Evolutionary conservation across 2,797 vertebrate species (phyloP).

Genomic region (Chrysocyon brachyurus): DNA sequence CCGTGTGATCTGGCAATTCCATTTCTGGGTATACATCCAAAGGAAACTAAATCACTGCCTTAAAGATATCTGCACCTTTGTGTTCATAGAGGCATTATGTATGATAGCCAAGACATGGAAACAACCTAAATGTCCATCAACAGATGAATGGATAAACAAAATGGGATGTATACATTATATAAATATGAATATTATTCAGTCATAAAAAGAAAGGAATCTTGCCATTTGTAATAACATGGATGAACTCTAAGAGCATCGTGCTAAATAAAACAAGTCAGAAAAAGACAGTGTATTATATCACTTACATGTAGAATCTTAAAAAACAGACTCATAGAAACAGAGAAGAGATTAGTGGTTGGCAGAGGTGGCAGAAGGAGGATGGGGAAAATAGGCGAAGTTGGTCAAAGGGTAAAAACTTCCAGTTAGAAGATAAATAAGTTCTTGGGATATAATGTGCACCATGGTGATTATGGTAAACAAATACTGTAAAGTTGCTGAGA

Average conservation of each 20-base stretch:
- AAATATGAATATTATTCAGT: not conserved
- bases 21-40: not conserved
- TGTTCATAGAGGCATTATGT: not conserved
- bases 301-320: not conserved
- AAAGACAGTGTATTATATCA: not conserved
- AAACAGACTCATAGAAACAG: not conserved
- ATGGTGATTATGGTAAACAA: not conserved
- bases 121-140: not conserved
- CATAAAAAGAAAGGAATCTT: not conserved
- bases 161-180: not conserved
- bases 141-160: not conserved
- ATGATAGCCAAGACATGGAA: not conserved
- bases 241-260: not conserved
- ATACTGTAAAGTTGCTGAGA: not conserved
- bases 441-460: not conserved
- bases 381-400: not conserved
- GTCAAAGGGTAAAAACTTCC: not conserved
- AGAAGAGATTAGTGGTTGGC: not conserved
- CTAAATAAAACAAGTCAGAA: not conserved
- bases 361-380: not conserved
- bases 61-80: not conserved
- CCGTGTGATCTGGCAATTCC: not conserved
- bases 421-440: not conserved
- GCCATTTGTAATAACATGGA: not conserved
- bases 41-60: not conserved